These are phyloP conservation scores for Sula dactylatra DNA, from an alignment of 2,113 vertebrate species.

Conservation along the genomic window DNA sequence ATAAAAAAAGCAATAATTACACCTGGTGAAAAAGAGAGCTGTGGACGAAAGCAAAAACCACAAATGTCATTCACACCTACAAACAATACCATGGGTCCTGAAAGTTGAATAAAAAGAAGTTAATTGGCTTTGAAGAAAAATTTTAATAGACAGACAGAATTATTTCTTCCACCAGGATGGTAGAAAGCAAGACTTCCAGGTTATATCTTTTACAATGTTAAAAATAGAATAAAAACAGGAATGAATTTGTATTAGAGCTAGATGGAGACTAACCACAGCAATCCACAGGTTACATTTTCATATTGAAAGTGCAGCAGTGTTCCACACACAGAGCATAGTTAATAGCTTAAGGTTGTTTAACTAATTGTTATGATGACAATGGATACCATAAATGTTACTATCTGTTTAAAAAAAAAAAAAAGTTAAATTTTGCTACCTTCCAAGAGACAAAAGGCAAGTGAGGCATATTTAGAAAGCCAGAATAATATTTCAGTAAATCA, in stretches of 20 bases:
- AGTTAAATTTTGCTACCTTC: not conserved
- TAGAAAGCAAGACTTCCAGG: not conserved
- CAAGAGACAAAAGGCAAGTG: not conserved
- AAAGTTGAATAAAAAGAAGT: not conserved
- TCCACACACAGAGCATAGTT: not conserved
- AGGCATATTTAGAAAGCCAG: not conserved
- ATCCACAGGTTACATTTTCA: not conserved
- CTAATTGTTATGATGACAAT: not conserved
- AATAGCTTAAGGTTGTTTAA: not conserved
- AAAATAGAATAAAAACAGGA: not conserved
- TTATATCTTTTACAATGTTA: not conserved
- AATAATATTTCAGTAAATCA: not conserved
- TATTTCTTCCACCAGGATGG: not conserved
- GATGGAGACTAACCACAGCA: not conserved
- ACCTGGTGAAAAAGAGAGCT: not conserved
- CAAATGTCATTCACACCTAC: not conserved
- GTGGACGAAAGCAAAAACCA: not conserved
- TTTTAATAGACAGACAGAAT: not conserved
- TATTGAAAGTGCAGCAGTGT: not conserved
- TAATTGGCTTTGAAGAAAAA: not conserved
- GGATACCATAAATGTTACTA: not conserved
- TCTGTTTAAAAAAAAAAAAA: not conserved
- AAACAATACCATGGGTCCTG: not conserved
- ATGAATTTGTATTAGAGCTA: not conserved
- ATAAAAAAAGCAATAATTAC: not conserved